Evolutionary conservation across 2,797 vertebrate species (phyloP).

Genomic region (Hydrocynus forskahlii): DNA sequence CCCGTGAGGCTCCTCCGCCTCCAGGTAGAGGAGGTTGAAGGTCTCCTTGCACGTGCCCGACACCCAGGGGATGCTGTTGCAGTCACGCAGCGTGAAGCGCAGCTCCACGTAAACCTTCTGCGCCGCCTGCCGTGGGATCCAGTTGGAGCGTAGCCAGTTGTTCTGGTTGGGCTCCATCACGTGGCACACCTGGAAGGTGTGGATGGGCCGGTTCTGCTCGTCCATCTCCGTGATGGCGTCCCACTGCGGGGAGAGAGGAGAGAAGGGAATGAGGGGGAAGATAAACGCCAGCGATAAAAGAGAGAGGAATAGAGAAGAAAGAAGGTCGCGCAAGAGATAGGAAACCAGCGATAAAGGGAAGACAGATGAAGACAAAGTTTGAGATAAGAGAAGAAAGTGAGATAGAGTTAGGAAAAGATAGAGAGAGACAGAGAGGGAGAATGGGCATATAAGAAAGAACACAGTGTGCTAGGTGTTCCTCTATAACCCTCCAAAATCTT

Average conservation of each 20-base stretch:
- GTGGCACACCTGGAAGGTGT: constrained; percentile 98
- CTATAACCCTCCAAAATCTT: not conserved
- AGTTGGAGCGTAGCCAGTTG: constrained; percentile 97
- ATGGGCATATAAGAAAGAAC: not conserved
- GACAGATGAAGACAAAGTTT: constrained; percentile 4
- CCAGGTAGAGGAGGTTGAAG: constrained; percentile 96
- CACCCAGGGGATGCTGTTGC: constrained; percentile 98
- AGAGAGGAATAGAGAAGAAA: constrained; percentile 6
- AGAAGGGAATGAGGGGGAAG: constrained; percentile 20
- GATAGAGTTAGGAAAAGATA: not conserved
- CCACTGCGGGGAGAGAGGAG: constrained; percentile 81
- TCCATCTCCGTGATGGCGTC: constrained; percentile 99
- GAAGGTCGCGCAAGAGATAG: constrained; percentile 19
- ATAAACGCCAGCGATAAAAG: constrained; percentile 34
- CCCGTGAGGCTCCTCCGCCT: constrained; percentile 87
- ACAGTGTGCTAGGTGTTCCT: not conserved
- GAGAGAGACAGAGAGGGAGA: not conserved
- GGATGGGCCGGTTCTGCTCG: constrained; percentile 94
- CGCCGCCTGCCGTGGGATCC: constrained; percentile 93
- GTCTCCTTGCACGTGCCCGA: constrained; percentile 98
- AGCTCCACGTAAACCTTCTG: constrained; percentile 95
- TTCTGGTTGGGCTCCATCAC: constrained; percentile 99
- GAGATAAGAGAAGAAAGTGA: constrained; percentile 1
- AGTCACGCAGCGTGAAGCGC: constrained; percentile 96
- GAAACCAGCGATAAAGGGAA: not conserved